Evolutionary conservation across 2,888 invertebrate genomes (phyloP).

Genomic region (Chrysolina oricalcia): DNA sequence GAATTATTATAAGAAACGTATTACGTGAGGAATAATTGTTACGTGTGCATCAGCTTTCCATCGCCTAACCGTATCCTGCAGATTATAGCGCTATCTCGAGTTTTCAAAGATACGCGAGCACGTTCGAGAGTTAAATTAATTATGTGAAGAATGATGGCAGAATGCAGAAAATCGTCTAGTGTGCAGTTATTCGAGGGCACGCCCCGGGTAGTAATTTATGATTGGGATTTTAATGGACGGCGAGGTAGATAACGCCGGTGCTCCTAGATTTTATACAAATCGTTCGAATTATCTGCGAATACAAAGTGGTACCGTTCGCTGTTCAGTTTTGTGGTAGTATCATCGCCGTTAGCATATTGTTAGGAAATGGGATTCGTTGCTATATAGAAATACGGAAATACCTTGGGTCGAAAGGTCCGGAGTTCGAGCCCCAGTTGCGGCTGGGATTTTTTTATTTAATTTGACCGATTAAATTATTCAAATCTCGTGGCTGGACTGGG

Average conservation of each 20-base stretch:
- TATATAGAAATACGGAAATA: no score
- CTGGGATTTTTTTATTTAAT: no score
- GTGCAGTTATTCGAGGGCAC: conserved; percentile 42
- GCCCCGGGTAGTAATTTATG: conserved; percentile 37
- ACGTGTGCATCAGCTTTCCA: neutral
- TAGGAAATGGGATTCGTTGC: no score
- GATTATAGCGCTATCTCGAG: conserved; percentile 5
- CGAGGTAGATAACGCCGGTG: conserved; percentile 4
- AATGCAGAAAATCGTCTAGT: conserved; percentile 46
- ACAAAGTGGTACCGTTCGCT: neutral
- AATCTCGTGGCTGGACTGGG: no score
- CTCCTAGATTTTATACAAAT: conserved; percentile 7
- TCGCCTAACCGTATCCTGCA: conserved; percentile 3
- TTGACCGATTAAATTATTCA: no score
- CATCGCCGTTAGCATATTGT: no score
- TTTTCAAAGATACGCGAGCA: conserved; percentile 26
- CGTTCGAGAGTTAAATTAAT: conserved; percentile 29
- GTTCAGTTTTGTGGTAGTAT: no score
- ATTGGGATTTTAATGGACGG: neutral
- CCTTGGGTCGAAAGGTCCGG: no score
- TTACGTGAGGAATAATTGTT: neutral
- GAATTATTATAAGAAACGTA: no score
- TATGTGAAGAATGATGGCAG: conserved; percentile 42
- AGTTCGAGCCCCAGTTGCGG: no score
- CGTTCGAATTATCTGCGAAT: neutral